Conservation (phyloP, 2,888 invertebrate genomes). For the Pammene fasciana region DNA sequence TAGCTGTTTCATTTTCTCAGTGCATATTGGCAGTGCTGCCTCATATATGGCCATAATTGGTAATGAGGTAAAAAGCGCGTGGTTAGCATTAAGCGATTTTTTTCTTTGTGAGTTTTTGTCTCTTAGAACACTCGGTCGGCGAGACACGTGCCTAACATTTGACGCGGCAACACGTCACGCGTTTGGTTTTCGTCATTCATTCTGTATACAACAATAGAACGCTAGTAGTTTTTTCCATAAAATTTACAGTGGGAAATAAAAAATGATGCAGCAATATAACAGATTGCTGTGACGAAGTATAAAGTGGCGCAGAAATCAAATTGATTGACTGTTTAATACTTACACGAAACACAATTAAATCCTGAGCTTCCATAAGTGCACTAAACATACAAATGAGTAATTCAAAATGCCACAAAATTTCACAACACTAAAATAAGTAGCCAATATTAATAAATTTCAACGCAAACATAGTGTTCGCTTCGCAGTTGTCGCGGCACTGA, state of each 20-base stretch:
- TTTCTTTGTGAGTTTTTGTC: neutral
- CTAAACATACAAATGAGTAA: slow-evolving; percentile 3
- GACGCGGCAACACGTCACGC: neutral
- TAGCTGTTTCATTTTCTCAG: too few relatives aligned
- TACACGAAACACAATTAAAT: slow-evolving; percentile 49
- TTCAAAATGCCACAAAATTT: slow-evolving; percentile 12
- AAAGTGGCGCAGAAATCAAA: too few relatives aligned
- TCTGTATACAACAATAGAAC: neutral
- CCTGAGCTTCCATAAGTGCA: slow-evolving; percentile 53
- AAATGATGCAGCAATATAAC: too few relatives aligned
- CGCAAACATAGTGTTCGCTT: slow-evolving; percentile 19
- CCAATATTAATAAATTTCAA: slow-evolving; percentile 15
- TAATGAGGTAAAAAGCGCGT: neutral
- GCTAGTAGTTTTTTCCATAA: too few relatives aligned
- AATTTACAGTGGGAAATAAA: too few relatives aligned
- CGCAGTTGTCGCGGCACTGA: slow-evolving; percentile 34
- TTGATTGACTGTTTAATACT: neutral
- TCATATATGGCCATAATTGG: neutral
- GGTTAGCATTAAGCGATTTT: neutral
- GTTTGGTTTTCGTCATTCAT: slow-evolving; percentile 1
- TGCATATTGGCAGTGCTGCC: neutral
- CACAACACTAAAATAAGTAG: neutral
- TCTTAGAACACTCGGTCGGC: neutral
- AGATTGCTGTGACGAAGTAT: too few relatives aligned
- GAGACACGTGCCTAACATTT: neutral